Percentiles rank a stretch among this genome's conserved stretches.
Evolutionary conservation across 2,888 invertebrate genomes (phyloP).

Genomic region (Sphaerophoria taeniata): DNA sequence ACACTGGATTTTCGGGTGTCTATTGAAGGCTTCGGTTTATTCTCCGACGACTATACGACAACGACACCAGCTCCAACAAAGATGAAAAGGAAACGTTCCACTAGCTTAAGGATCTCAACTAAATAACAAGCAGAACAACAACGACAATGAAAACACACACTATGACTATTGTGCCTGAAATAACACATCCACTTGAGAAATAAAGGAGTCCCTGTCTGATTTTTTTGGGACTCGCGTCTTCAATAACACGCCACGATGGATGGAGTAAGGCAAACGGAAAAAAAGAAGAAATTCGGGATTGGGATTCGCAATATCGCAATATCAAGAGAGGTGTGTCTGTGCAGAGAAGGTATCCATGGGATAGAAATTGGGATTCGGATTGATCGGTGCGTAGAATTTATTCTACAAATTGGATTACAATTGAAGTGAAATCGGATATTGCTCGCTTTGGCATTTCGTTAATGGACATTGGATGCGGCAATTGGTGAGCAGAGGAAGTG

Average conservation of each 20-base stretch:
- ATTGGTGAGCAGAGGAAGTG: too few species aligned
- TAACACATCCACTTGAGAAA: constrained; percentile 16
- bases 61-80: not conserved
- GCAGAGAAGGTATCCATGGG: not conserved
- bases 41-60: not conserved
- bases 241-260: too few species aligned
- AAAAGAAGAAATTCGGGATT: not conserved
- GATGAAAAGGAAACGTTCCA: constrained; percentile 14
- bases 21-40: constrained; percentile 42
- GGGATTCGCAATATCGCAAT: not conserved
- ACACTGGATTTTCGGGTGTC: constrained; percentile 53
- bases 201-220: not conserved
- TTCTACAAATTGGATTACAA: constrained; percentile 81
- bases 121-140: not conserved
- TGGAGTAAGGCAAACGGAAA: not conserved
- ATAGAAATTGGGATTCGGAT: constrained; percentile 35
- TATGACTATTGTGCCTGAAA: constrained; percentile 15
- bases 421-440: constrained; percentile 82
- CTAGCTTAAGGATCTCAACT: constrained; percentile 13
- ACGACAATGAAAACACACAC: constrained; percentile 12
- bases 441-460: constrained; percentile 78
- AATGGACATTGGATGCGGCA: constrained; percentile 69
- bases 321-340: not conserved
- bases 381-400: constrained; percentile 68
- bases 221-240: too few species aligned